Conservation (phyloP, 2,888 invertebrate genomes). For the Coenonympha glycerion region DNA sequence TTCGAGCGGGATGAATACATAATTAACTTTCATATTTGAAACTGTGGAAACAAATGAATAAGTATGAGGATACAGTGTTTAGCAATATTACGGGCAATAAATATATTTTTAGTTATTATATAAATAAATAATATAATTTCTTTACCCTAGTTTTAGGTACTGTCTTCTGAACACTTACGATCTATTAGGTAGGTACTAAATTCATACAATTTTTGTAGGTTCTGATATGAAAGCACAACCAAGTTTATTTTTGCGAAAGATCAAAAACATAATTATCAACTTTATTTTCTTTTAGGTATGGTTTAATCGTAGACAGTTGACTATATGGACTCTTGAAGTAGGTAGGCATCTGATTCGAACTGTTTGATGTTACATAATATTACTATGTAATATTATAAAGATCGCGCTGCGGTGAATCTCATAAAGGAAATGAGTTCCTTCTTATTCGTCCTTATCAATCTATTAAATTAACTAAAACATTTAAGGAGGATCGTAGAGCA, state of each 20-base stretch:
- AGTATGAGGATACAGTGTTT: too few relatives aligned
- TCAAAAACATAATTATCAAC: background rate
- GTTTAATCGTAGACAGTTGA: background rate
- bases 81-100: too few relatives aligned
- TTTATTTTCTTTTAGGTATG: background rate
- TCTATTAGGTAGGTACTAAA: conserved; percentile 14
- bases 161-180: conserved; percentile 9
- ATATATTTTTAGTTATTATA: too few relatives aligned
- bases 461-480: conserved; percentile 46
- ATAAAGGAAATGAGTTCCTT: conserved; percentile 26
- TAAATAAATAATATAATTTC: background rate
- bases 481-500: conserved; percentile 51
- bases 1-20: background rate
- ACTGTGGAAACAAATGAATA: background rate
- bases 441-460: conserved; percentile 40
- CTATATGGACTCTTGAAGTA: conserved; percentile 13
- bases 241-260: conserved; percentile 22
- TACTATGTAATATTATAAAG: conserved; percentile 3
- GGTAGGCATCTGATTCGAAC: conserved; percentile 30
- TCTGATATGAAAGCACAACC: conserved; percentile 29
- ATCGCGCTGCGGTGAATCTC: conserved; percentile 23
- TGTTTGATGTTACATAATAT: conserved; percentile 19
- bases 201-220: conserved; percentile 8
- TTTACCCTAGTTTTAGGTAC: background rate
- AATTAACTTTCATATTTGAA: background rate